These are phyloP conservation scores for Tigriopus californicus DNA, from an alignment of 2,888 invertebrate genomes.

Conservation along the genomic window DNA sequence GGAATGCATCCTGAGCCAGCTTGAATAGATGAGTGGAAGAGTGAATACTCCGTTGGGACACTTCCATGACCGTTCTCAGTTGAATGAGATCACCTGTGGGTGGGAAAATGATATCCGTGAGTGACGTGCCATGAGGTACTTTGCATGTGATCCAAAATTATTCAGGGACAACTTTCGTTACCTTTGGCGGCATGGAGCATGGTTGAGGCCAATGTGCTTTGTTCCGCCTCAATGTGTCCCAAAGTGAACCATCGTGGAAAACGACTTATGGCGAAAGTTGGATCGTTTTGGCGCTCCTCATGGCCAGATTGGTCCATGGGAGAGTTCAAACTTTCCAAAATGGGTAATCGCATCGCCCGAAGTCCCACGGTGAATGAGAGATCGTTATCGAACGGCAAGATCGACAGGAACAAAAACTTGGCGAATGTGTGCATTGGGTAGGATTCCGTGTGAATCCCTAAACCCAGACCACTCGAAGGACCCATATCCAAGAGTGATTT, in stretches of 20 bases:
- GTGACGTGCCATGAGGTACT: not conserved
- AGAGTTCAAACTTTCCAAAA: conserved; percentile 51
- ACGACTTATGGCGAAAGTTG: conserved; percentile 37
- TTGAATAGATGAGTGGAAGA: conserved; percentile 66
- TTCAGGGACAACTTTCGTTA: not conserved
- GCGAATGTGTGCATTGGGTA: conserved; percentile 71
- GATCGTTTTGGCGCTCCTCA: conserved; percentile 2
- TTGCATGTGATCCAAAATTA: not conserved
- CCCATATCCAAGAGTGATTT: conserved; percentile 52
- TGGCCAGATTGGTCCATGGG: conserved; percentile 32
- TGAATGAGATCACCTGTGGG: conserved; percentile 42
- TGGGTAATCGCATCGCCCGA: conserved; percentile 53
- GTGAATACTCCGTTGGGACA: conserved; percentile 59
- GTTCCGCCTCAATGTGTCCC: conserved; percentile 59
- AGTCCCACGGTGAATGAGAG: conserved; percentile 59
- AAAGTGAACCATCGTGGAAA: conserved; percentile 58
- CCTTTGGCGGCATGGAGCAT: conserved; percentile 39
- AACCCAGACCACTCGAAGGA: conserved; percentile 50
- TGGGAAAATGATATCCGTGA: not conserved
- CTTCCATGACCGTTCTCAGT: conserved; percentile 51
- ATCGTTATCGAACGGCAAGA: conserved; percentile 52
- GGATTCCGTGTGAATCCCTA: conserved; percentile 56
- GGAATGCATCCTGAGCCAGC: conserved; percentile 62
- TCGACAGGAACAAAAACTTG: conserved; percentile 52
- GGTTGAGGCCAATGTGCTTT: conserved; percentile 55